phyloP scores from a whole-genome alignment of 2,797 vertebrate genomes.

The Pteropus rufus region DNA sequence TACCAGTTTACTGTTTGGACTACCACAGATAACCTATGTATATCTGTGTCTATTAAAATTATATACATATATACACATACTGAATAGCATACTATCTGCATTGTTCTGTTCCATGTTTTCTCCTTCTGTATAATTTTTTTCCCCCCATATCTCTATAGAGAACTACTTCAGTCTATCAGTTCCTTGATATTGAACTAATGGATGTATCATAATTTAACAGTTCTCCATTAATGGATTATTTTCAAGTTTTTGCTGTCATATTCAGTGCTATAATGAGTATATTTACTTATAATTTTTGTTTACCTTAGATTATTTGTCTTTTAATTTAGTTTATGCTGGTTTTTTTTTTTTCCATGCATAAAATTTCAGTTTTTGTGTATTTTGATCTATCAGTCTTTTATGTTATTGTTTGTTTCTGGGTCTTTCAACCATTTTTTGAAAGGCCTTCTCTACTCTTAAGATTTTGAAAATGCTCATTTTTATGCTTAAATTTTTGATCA shows the following conservation, averaged over 20 bases:
- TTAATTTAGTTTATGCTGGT: background rate
- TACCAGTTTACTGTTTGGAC: background rate
- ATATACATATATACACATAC: background rate
- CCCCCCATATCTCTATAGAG: background rate
- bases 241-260: background rate
- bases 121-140: background rate
- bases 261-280: background rate
- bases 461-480: background rate
- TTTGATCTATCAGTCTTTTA: background rate
- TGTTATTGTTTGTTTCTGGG: background rate
- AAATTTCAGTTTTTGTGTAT: background rate
- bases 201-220: background rate
- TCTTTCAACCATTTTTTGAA: background rate
- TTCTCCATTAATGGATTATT: background rate
- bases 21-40: background rate
- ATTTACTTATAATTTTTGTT: slow-evolving; percentile 16
- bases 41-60: slow-evolving; percentile 8
- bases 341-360: background rate
- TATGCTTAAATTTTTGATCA: background rate
- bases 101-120: background rate
- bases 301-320: background rate
- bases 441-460: background rate
- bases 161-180: background rate
- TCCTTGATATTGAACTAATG: background rate
- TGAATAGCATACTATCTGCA: background rate